Base-by-base conservation (phyloP, 92 coral and sea anemone genomes). In the Chrysogorgia sp. region DNA sequence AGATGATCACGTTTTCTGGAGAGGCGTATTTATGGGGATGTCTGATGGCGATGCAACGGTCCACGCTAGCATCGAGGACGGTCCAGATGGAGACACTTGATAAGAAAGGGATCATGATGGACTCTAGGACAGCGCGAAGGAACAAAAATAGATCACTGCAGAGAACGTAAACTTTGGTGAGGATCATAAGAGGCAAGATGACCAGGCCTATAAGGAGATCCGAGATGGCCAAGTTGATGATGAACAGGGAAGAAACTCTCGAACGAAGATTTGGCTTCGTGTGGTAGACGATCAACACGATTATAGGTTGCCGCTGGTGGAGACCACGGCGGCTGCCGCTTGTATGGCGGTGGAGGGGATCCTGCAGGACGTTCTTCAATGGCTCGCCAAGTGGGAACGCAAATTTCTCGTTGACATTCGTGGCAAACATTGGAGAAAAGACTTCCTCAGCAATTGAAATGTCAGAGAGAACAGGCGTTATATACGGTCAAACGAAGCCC, bases 1-100 rank as follows among this genome's bases (percentile, higher is more conserved):
- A 28, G 28, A 43, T 17, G 25, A 2, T 28, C 45, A 2, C 69
- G 69, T 14, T 20, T 0, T 7, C 47, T n/a, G 24, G 34, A 30
- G 12, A 13, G 9, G 6, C 21, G 22, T 63, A 63, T 1, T 20
- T 10, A 7, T 34, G 34, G 0, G 69, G 69, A 19, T 43, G 9
- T 25, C 40, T 29, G 3, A 63, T 63, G n/a, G 69, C 19, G 20
- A 63, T 1, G 7, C 28, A 30, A 34, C 69, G 69, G 40, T 63
- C 69, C 1, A 63, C 24, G 19, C 69, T 63, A 26, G 48, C 48
- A 14, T 41, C 69, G 3, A 63, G 24, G 2, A 31, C 69, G 19
- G 69, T 63, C 69, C 69, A 63, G 28, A 63, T 63, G 13, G 69
- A 63, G n/a, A 63, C 45, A 7, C 47, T 63, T 10, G 69, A 31